Base-by-base conservation (phyloP, 92 coral and sea anemone species). In the Virgularia gustaviana region DNA sequence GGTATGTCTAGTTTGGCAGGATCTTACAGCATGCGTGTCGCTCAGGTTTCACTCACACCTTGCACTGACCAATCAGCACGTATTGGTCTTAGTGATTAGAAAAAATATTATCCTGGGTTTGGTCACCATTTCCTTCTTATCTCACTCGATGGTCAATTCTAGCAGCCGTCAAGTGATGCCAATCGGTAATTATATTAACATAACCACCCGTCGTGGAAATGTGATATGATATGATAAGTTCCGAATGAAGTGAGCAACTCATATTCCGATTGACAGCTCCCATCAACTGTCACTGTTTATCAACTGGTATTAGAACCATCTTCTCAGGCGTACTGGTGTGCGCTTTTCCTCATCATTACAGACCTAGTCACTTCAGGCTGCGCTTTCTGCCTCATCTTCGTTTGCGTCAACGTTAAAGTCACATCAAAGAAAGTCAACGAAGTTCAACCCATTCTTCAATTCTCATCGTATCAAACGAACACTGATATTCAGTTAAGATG, bases 81-180 rank as follows among this genome's bases (percentile, higher is more conserved):
- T 51, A 27, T 22, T 68, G 51, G 28, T 12, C 60, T 18, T 23
- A 25, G 20, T 23, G 61, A 68, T 68, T 49, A 51, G 75, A 47
- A 68, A 60, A 60, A 68, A 68, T 68, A 49, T 55, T 49, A 15
- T 59, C 60, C 75, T 13, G 22, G 72, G 72, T 44, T 65, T 68
- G 75, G 51, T 61, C 75, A 68, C 75, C 75, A 20, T 68, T 68
- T 68, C 75, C 75, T 68, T 68, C 75, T 68, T 68, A 68, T 68
- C 75, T 68, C 33, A 16, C 51, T 44, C 44, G 44, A 65, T 68
- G 61, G 59, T 15, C 44, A 68, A 68, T 68, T 68, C 75, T 49
- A 6, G 75, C 43, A 22, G 45, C 45, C 75, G 62, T 68, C 61
- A 68, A 49, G 60, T 68, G 75, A 68, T 65, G 72, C 13, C 34